Conservation (phyloP, 2,888 invertebrate genomes). For the Oscheius onirici region DNA sequence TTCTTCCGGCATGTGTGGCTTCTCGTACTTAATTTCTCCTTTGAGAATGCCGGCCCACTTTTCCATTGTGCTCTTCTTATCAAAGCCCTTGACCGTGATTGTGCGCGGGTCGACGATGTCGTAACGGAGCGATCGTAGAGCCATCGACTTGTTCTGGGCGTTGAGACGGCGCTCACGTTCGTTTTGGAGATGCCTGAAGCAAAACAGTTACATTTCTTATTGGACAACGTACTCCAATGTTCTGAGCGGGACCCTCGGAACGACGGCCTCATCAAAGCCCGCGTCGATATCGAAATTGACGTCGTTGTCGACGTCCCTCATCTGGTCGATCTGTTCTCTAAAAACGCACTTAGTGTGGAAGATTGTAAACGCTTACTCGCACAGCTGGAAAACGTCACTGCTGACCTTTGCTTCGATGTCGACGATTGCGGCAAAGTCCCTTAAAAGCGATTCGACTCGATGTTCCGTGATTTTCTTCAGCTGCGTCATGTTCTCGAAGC, state of each 20-base stretch:
- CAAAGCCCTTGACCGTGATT: background rate
- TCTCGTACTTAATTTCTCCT: no score
- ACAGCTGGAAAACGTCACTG: background rate
- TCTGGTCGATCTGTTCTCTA: background rate
- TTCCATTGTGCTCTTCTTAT: background rate
- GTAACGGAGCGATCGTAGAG: constrained; percentile 43
- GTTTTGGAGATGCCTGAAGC: constrained; percentile 36
- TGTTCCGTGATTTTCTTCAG: background rate
- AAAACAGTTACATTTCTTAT: background rate
- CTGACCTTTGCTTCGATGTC: background rate
- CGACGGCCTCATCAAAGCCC: constrained; percentile 5
- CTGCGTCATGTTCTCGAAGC: background rate
- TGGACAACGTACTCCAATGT: background rate
- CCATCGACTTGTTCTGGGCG: constrained; percentile 53
- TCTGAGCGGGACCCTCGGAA: background rate
- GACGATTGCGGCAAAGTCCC: background rate
- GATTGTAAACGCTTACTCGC: constrained; percentile 21
- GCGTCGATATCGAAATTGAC: constrained; percentile 22
- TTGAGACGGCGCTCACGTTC: constrained; percentile 45
- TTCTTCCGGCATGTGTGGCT: no score
- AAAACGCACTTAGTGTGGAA: no score
- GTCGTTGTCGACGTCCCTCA: background rate
- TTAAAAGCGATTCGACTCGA: background rate
- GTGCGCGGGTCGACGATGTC: constrained; percentile 31
- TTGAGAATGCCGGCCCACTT: constrained; percentile 2